Evolutionary conservation across 2,888 invertebrate species (phyloP).

Genomic region (Polydesmus complanatus): DNA sequence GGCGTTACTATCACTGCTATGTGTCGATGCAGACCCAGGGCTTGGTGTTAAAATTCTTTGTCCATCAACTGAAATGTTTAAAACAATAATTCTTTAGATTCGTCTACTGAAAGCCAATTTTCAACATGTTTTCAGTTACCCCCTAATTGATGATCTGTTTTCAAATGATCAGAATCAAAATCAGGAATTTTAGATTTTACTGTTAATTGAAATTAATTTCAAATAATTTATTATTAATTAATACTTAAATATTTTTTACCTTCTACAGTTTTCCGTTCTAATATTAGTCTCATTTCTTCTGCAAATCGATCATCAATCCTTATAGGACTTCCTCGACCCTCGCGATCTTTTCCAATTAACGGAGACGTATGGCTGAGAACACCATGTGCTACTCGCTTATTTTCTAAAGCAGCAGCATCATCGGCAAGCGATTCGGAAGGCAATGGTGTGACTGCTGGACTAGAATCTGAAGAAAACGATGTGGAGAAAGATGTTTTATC

Average conservation of each 20-base stretch:
- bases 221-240: no score
- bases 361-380: not conserved
- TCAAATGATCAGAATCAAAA: not conserved
- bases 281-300: slow-evolving; percentile 17
- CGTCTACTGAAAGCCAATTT: not conserved
- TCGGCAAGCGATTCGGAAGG: not conserved
- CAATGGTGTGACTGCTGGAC: slow-evolving; percentile 12
- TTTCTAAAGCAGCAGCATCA: not conserved
- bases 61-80: slow-evolving; percentile 1
- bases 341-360: not conserved
- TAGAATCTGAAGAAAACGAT: slow-evolving; percentile 13
- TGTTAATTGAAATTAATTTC: not conserved
- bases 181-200: not conserved
- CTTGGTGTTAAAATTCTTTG: slow-evolving; percentile 8
- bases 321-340: slow-evolving; percentile 5
- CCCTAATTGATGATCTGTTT: not conserved
- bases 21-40: slow-evolving; percentile 14
- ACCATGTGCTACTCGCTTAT: no score
- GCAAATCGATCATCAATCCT: slow-evolving; percentile 16
- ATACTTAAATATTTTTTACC: slow-evolving; percentile 6
- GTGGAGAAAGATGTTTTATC: slow-evolving; percentile 13
- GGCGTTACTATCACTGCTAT: slow-evolving; percentile 10
- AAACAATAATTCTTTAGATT: not conserved
- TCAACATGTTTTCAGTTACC: not conserved
- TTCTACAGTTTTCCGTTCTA: slow-evolving; percentile 17